Evolutionary conservation across 2,797 vertebrate genomes (phyloP).

Genomic region (Siniperca scherzeri): DNA sequence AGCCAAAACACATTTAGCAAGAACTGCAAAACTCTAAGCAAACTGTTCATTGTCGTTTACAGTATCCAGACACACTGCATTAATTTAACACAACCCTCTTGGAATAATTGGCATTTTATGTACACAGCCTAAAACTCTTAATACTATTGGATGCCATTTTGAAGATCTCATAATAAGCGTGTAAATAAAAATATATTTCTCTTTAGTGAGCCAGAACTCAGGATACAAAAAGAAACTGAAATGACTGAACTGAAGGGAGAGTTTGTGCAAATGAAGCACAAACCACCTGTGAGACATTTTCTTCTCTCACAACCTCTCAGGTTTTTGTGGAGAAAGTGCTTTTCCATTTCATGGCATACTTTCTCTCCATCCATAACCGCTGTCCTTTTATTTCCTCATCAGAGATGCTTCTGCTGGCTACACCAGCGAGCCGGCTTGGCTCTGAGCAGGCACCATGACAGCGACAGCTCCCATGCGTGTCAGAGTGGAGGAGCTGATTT

Average conservation of each 20-base stretch:
- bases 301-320: constrained; percentile 29
- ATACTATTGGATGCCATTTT: constrained; percentile 11
- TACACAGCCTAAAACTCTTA: constrained; percentile 1
- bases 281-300: constrained; percentile 31
- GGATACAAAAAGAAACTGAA: constrained; percentile 64
- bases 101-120: constrained; percentile 24
- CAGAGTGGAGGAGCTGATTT: constrained; percentile 83
- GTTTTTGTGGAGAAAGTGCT: constrained; percentile 52
- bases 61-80: constrained; percentile 10
- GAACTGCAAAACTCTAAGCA: constrained; percentile 10
- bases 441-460: constrained; percentile 92
- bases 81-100: neutral
- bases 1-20: constrained; percentile 33
- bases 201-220: constrained; percentile 40
- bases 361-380: constrained; percentile 18
- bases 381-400: neutral
- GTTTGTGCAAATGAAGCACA: constrained; percentile 46
- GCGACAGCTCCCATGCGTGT: constrained; percentile 88
- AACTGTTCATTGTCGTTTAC: constrained; percentile 7
- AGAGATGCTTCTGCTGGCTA: constrained; percentile 71
- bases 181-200: constrained; percentile 69
- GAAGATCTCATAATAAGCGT: constrained; percentile 32
- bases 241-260: constrained; percentile 13
- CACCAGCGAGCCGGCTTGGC: constrained; percentile 93
- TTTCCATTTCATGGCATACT: constrained; percentile 62